These are phyloP conservation scores for Ctenosaura bakeri DNA, from an alignment of 2,797 vertebrate genomes.

Conservation along the genomic window DNA sequence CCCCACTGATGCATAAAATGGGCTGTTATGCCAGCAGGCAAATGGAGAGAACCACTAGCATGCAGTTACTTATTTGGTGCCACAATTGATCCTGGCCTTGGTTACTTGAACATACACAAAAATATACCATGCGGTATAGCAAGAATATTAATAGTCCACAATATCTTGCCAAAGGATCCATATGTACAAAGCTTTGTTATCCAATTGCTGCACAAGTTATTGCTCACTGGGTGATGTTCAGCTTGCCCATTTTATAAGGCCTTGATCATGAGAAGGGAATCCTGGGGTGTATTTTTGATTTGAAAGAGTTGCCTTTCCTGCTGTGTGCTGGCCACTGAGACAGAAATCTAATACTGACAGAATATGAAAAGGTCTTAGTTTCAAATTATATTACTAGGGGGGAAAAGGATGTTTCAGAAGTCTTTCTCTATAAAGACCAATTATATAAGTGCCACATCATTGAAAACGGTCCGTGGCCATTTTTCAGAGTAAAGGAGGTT, in stretches of 20 bases:
- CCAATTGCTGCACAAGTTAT: neutral
- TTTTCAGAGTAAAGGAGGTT: neutral
- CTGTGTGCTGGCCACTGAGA: neutral
- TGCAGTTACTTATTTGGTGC: too few species aligned
- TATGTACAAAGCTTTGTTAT: neutral
- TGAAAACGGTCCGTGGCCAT: neutral
- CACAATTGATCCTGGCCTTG: neutral
- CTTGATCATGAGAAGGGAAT: neutral
- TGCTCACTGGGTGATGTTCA: neutral
- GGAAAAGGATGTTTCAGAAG: neutral
- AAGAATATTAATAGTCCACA: neutral
- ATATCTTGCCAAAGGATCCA: neutral
- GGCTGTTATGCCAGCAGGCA: too few species aligned
- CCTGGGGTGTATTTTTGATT: neutral
- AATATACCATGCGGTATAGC: neutral
- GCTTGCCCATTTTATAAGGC: neutral
- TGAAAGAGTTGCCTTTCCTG: neutral
- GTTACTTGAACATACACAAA: neutral
- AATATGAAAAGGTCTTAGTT: neutral
- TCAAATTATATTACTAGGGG: neutral
- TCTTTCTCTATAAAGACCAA: neutral
- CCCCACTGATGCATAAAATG: too few species aligned
- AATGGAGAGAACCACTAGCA: too few species aligned
- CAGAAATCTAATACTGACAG: neutral
- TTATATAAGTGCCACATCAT: neutral